Percentiles rank a stretch among this genome's conserved stretches.
Conservation (phyloP, 2,113 vertebrate species). For the Heterotilapia buettikoferi region DNA sequence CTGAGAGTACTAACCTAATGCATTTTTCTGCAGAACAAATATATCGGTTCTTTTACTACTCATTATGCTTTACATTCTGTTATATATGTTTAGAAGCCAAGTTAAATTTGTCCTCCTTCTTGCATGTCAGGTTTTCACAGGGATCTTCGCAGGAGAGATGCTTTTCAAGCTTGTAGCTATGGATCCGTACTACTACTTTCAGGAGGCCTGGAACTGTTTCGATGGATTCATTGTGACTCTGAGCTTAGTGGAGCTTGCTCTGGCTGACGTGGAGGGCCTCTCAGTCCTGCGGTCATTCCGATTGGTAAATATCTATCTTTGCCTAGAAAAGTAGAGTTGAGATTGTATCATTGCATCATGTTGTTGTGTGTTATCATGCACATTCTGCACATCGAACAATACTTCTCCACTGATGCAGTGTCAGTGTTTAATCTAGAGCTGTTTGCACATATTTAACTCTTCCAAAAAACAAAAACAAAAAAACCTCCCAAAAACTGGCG, state of each 20-base stretch:
- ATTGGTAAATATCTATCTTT: conserved; percentile 76
- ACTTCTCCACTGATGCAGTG: background rate
- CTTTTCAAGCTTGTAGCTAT: conserved; percentile 95
- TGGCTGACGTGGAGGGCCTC: conserved; percentile 91
- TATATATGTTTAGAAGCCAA: background rate
- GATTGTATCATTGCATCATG: background rate
- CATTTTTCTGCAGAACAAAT: background rate
- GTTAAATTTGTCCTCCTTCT: background rate
- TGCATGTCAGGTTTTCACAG: conserved; percentile 87
- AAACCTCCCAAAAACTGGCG: accelerated
- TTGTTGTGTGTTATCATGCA: background rate
- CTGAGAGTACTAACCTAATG: background rate
- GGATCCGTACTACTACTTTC: conserved; percentile 99
- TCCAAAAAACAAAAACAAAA: background rate
- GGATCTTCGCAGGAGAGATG: conserved; percentile 98
- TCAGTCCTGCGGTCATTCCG: conserved; percentile 97
- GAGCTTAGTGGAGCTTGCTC: conserved; percentile 92
- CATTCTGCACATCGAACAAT: background rate
- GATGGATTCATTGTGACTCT: conserved; percentile 97
- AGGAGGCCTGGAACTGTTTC: conserved; percentile 99
- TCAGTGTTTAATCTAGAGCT: background rate
- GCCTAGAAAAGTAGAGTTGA: background rate
- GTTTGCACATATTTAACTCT: background rate
- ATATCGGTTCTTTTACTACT: accelerated
- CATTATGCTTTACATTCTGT: background rate